Conservation (phyloP, 2,797 vertebrate species). For the Phyllotis vaccarum region DNA sequence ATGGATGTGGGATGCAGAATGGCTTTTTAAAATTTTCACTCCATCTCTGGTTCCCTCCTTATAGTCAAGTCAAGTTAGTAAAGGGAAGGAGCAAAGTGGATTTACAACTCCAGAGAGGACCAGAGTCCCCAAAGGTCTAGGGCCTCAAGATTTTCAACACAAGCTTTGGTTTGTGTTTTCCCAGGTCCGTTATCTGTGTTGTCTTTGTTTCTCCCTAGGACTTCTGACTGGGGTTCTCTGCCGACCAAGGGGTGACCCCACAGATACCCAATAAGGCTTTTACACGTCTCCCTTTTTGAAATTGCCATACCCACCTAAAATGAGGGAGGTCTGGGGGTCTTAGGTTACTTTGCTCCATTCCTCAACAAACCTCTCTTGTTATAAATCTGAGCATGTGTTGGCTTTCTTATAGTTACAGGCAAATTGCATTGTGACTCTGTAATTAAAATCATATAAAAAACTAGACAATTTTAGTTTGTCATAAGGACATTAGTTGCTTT, state of each 20-base stretch:
- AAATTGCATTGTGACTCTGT: not conserved
- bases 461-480: not conserved
- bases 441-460: conserved; percentile 6
- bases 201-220: not conserved
- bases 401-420: not conserved
- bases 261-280: not conserved
- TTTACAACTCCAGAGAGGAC: not conserved
- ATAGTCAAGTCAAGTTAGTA: not conserved
- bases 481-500: not conserved
- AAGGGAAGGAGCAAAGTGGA: not conserved
- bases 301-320: not conserved
- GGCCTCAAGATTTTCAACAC: not conserved
- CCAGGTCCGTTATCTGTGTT: not conserved
- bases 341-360: not conserved
- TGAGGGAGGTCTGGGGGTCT: not conserved
- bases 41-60: not conserved
- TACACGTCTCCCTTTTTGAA: not conserved
- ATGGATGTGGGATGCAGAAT: not conserved
- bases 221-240: not conserved
- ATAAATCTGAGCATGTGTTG: not conserved
- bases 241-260: not conserved
- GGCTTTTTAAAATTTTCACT: not conserved
- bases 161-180: not conserved
- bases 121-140: not conserved
- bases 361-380: not conserved